Percentiles rank a stretch among this genome's conserved stretches.
phyloP scores from a whole-genome alignment of 1,140 invertebrate species.

The Vanessa atalanta region DNA sequence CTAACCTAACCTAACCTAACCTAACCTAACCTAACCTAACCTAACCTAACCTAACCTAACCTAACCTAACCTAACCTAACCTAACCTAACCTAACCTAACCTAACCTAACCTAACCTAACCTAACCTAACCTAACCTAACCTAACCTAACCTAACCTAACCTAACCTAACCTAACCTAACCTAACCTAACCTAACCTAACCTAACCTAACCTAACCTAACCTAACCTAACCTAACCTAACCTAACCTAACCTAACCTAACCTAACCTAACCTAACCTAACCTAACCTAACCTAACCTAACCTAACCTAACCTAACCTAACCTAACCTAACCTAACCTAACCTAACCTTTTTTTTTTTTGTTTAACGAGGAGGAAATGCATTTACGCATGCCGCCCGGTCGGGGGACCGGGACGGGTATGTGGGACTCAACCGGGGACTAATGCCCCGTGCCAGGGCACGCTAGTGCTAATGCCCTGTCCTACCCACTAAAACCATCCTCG shows the following conservation, averaged over 20 bases:
- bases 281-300: conserved; percentile 22
- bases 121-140: conserved; percentile 21
- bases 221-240: conserved; percentile 22
- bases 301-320: conserved; percentile 22
- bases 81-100: conserved; percentile 20
- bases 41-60: conserved; percentile 21
- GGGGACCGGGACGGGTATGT: no score
- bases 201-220: conserved; percentile 20
- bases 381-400: no score
- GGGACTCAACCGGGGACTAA: no score
- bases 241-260: conserved; percentile 22
- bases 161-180: conserved; percentile 22
- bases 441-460: no score
- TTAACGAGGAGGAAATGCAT: no score
- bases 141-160: conserved; percentile 13
- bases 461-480: no score
- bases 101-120: conserved; percentile 18
- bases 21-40: conserved; percentile 22
- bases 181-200: conserved; percentile 22
- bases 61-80: conserved; percentile 22
- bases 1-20: conserved; percentile 22
- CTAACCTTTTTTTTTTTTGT: conserved; percentile 2
- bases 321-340: conserved; percentile 19
- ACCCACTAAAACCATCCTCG: no score
- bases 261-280: conserved; percentile 22